Conservation (phyloP, 2,797 vertebrate genomes). For the Monodelphis domestica region DNA sequence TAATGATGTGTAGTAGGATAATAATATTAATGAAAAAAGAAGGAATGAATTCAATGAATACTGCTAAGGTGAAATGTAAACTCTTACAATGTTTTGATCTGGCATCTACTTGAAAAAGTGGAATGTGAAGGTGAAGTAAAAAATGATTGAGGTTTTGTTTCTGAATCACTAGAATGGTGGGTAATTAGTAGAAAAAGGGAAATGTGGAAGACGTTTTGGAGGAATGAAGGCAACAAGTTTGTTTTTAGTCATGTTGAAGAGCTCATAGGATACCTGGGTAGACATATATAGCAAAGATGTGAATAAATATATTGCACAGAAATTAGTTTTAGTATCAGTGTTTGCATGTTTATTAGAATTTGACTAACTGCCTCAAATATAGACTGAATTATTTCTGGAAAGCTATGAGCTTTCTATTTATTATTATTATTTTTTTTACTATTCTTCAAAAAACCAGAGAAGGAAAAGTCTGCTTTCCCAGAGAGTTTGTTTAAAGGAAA, state of each 20-base stretch:
- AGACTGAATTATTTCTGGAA: neutral
- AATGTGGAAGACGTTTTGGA: neutral
- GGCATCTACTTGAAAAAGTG: neutral
- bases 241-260: neutral
- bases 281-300: neutral
- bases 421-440: neutral
- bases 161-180: neutral
- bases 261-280: neutral
- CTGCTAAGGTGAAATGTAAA: neutral
- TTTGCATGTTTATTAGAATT: neutral
- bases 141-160: neutral
- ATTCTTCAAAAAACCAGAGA: neutral
- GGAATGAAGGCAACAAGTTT: neutral
- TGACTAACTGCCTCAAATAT: neutral
- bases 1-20: neutral
- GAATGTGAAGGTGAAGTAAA: neutral
- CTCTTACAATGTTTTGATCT: neutral
- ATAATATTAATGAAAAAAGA: neutral
- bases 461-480: neutral
- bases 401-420: neutral
- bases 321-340: neutral
- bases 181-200: neutral
- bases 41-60: neutral
- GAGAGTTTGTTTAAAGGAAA: neutral
- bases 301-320: neutral